phyloP scores from a whole-genome alignment of 2,888 invertebrate species.

The Marasmarcha lunaedactyla region DNA sequence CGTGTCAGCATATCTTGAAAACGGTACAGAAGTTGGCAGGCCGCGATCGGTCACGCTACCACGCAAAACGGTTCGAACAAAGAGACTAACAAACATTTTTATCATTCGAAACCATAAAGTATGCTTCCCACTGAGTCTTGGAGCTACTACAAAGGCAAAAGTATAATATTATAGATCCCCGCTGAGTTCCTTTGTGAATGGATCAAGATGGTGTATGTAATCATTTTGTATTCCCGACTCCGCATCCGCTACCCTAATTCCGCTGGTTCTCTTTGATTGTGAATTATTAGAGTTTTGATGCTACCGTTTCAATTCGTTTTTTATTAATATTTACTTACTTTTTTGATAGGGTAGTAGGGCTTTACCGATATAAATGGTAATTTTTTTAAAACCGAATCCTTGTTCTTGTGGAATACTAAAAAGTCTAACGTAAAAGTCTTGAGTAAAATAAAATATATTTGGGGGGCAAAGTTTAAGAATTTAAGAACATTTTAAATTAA shows the following conservation, averaged over 20 bases:
- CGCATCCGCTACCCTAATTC: constrained; percentile 65
- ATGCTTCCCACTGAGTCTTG: constrained; percentile 58
- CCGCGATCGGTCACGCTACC: constrained; percentile 49
- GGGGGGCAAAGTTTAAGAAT: no score
- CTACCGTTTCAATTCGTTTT: constrained; percentile 54
- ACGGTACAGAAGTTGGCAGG: constrained; percentile 32
- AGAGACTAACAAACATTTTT: constrained; percentile 65
- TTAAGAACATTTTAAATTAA: no score
- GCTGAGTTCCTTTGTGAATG: constrained; percentile 62
- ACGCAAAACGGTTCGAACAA: constrained; percentile 49
- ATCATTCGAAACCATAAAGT: constrained; percentile 69
- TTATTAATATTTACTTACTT: constrained; percentile 48
- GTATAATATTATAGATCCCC: constrained; percentile 66
- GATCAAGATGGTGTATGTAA: constrained; percentile 63
- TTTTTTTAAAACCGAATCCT: neutral
- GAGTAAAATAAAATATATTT: no score
- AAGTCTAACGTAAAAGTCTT: no score
- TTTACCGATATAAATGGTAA: constrained; percentile 1
- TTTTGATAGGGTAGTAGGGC: constrained; percentile 19
- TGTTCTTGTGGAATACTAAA: no score
- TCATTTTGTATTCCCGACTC: constrained; percentile 63
- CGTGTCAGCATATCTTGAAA: constrained; percentile 36
- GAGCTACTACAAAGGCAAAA: constrained; percentile 63
- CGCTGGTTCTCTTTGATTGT: constrained; percentile 56
- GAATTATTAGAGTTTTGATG: constrained; percentile 59